Base-by-base conservation (phyloP, 1,140 invertebrate species). In the Fragariocoptes setiger region DNA sequence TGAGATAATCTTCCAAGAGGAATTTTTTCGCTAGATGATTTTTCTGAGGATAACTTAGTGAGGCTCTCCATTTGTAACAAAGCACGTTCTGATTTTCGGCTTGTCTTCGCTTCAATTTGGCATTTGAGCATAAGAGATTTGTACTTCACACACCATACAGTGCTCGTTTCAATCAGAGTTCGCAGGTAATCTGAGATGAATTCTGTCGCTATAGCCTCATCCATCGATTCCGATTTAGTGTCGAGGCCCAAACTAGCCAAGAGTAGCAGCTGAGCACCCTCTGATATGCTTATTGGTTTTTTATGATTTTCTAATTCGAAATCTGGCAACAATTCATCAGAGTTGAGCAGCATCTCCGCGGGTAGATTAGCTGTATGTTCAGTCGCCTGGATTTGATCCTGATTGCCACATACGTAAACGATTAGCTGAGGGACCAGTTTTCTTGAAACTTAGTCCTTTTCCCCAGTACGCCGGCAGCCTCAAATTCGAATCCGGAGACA, bases 371-470 rank as follows among this genome's bases (percentile, higher is more conserved):
- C n/a, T n/a, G n/a, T n/a, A 21, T 37, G 38, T 21, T 4, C 12
- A 14, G 37, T 44, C 21, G 19, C 19, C 37, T 41, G 21, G 16
- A 21, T 42, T 8, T 8, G 4, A 44, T 47, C 31, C 8, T 13
- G 35, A 42, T 60, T 48, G n/a, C n/a, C n/a, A n/a, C n/a, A n/a
- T n/a, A n/a, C n/a, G n/a, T n/a, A n/a, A 0, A 90, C 53, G 16
- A 71, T 66, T 22, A 92, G 57, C 52, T 90, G 85, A 0, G 85
- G 66, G 18, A 79, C 57, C 35, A 72, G 64, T 40, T 68, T 48
- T 71, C 60, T 56, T 95, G 85, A 56, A 69, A 85, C 52, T 72
- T 74, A 16, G 83, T 92, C 44, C 85, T 63, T 56, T 78, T 80
- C 5, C 85, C 85, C 38, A 90, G 55, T 14, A 70, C 62, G 46